Base-by-base conservation (phyloP, 2,113 vertebrate genomes). In the Hirundichthys speculiger region DNA sequence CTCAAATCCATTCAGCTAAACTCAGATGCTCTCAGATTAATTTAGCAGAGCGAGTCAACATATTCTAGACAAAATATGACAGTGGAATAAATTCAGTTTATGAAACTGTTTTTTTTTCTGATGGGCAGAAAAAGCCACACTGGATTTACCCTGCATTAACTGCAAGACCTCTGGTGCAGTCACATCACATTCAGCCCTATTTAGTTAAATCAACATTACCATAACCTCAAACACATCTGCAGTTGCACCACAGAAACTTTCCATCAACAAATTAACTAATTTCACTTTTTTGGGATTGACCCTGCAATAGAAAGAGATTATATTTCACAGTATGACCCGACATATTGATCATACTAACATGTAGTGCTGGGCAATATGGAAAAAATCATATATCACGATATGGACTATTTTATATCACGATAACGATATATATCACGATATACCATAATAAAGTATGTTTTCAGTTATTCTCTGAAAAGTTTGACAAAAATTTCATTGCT, bases 71-170 rank as follows among this genome's bases (percentile, higher is more conserved):
- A 7, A 7, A 34, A 9, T 34, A 34, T 34, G 9, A 10, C 50
- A 68, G 27, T 53, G 69, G 58, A 69, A 73, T 70, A 60, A 78
- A 77, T 82, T 74, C 69, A 77, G 56, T 64, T 73, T 69, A 65
- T 84, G 70, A 84, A 84, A 86, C 66, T 65, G 79, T 74, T 83
- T 84, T 84, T 86, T 87, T 82, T 77, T 87, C 84, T 74, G 67
- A 87, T 65, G 88, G 66, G 45, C 47, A 67, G 40, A 54, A 51
- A 64, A 51, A n/a, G 13, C 11, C 22, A 69, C 10, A 19, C 69
- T 50, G 22, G 65, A 74, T 77, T 84, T 64, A 47, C 51, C 34
- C 47, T 15, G 9, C 68, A 45, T 51, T 63, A 54, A 18, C 54
- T 21, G 43, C 3, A 0, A 53, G 47, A 50, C 52, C 82, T 75